Percentiles rank a stretch among this genome's conserved stretches.
phyloP scores from a whole-genome alignment of 2,888 invertebrate species.

The Lathronympha strigana region DNA sequence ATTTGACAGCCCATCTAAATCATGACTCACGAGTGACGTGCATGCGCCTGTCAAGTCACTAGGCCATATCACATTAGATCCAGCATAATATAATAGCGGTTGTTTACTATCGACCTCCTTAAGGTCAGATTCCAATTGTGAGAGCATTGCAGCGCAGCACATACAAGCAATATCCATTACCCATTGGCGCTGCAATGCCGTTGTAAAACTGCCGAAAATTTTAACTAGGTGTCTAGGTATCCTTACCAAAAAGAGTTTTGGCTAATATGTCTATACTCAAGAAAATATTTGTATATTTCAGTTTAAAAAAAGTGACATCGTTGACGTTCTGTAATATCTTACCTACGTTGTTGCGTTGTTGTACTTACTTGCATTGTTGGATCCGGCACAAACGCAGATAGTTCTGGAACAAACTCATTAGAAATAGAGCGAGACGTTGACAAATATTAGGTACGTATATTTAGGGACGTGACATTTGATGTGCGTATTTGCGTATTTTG shows the following conservation, averaged over 20 bases:
- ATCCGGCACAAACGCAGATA: constrained; percentile 12
- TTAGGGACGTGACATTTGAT: constrained; percentile 18
- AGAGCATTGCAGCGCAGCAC: too few species aligned
- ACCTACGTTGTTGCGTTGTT: too few species aligned
- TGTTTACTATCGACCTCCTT: background rate
- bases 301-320: too few species aligned
- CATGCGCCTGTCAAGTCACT: constrained; percentile 27
- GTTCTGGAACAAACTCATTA: constrained; percentile 10
- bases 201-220: too few species aligned
- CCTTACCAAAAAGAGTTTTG: too few species aligned
- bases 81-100: constrained; percentile 10
- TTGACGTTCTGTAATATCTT: too few species aligned
- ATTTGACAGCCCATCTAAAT: constrained; percentile 33
- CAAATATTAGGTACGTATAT: constrained; percentile 48
- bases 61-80: constrained; percentile 34
- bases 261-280: too few species aligned
- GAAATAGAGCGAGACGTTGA: constrained; percentile 50
- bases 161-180: too few species aligned
- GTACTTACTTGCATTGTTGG: background rate
- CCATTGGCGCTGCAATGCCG: too few species aligned
- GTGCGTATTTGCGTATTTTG: constrained; percentile 9
- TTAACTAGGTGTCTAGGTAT: too few species aligned
- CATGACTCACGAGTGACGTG: constrained; percentile 29
- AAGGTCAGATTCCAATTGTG: too few species aligned
- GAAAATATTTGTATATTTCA: too few species aligned